Percentiles rank a stretch among this genome's conserved stretches.
Conservation (phyloP, 2,888 invertebrate genomes). For the Synanthedon myopaeformis region DNA sequence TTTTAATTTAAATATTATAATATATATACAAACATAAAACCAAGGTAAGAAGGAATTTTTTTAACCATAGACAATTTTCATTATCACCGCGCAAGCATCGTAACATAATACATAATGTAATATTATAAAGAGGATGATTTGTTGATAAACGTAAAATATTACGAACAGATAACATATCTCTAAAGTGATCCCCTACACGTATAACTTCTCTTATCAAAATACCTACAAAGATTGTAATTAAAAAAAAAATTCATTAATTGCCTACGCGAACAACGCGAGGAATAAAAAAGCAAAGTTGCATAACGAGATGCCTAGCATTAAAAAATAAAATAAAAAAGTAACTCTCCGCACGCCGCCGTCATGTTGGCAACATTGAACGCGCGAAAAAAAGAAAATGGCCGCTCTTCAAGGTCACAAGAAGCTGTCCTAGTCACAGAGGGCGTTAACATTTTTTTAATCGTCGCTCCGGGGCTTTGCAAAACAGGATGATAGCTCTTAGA, state of each 20-base stretch:
- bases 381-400: slow-evolving; percentile 65
- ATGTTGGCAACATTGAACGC: slow-evolving; percentile 64
- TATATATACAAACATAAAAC: too few relatives aligned
- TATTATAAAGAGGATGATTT: too few relatives aligned
- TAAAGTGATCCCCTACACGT: slow-evolving; percentile 3
- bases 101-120: too few relatives aligned
- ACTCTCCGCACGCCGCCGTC: slow-evolving; percentile 42
- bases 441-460: slow-evolving; percentile 57
- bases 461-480: slow-evolving; percentile 34
- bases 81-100: too few relatives aligned
- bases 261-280: slow-evolving; percentile 1
- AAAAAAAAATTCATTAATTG: slow-evolving; percentile 3
- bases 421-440: slow-evolving; percentile 67
- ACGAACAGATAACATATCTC: slow-evolving; percentile 3
- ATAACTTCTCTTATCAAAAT: slow-evolving; percentile 1
- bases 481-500: slow-evolving; percentile 29
- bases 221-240: neutral
- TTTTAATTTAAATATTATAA: too few relatives aligned
- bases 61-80: too few relatives aligned
- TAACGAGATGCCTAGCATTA: slow-evolving; percentile 43
- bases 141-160: too few relatives aligned
- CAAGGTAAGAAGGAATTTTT: too few relatives aligned
- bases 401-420: slow-evolving; percentile 61
- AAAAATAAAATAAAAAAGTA: slow-evolving; percentile 41
- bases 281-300: slow-evolving; percentile 37